phyloP scores from a whole-genome alignment of 1,140 invertebrate genomes.

The Berghia stephanieae region DNA sequence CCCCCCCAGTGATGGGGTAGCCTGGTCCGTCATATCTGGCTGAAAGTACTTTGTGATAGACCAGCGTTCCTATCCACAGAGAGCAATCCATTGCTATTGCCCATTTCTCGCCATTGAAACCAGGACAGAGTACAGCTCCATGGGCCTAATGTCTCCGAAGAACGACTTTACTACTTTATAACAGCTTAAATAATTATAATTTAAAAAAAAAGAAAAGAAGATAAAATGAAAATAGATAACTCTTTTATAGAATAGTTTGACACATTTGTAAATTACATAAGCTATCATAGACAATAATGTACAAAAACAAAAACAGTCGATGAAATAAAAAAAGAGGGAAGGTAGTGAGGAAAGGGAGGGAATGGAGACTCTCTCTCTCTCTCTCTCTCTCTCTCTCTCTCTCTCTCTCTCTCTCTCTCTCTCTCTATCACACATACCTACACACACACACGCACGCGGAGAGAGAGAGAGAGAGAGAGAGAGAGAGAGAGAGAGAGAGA shows the following conservation, averaged over 20 bases:
- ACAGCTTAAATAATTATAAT: too few species aligned
- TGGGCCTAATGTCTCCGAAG: too few species aligned
- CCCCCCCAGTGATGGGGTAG: too few species aligned
- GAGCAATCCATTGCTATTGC: too few species aligned
- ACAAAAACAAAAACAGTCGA: neutral
- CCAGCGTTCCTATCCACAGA: too few species aligned
- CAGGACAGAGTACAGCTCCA: too few species aligned
- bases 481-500: conserved; percentile 28
- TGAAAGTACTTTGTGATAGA: too few species aligned
- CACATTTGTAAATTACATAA: neutral
- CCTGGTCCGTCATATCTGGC: too few species aligned
- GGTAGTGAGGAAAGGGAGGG: neutral
- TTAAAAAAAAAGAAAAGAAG: neutral
- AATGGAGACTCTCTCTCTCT: neutral
- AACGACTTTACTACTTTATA: too few species aligned
- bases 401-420: neutral
- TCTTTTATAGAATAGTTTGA: neutral
- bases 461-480: conserved; percentile 8
- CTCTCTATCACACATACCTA: neutral
- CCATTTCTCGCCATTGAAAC: too few species aligned
- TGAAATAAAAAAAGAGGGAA: too few species aligned
- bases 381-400: neutral
- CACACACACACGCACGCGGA: too few species aligned
- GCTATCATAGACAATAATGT: neutral
- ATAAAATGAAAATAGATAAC: neutral